Percentiles rank a stretch among this genome's conserved stretches.
These are phyloP conservation scores for Dasysyrphus tricinctus DNA, from an alignment of 2,888 invertebrate genomes.

Conservation along the genomic window DNA sequence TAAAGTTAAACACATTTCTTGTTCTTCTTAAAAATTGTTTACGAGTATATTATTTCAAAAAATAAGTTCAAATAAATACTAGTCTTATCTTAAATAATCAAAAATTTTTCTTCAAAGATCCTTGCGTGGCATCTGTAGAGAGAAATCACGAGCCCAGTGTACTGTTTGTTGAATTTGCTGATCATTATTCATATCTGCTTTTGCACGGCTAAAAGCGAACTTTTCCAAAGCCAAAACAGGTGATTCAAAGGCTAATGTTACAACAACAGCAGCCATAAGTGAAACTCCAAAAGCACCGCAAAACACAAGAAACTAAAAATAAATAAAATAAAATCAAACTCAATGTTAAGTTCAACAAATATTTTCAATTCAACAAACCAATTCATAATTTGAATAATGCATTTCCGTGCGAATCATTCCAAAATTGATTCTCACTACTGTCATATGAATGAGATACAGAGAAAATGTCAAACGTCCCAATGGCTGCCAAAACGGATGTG, in stretches of 20 bases:
- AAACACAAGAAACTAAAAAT: constrained; percentile 51
- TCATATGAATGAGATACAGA: constrained; percentile 72
- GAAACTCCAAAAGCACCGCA: constrained; percentile 64
- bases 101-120: not conserved
- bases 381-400: constrained; percentile 57
- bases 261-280: constrained; percentile 77
- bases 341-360: not conserved
- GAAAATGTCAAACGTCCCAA: constrained; percentile 70
- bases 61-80: not conserved
- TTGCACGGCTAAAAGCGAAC: constrained; percentile 50
- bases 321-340: not conserved
- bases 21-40: not conserved
- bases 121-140: not conserved
- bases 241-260: constrained; percentile 81
- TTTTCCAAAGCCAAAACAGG: constrained; percentile 81
- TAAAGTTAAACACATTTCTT: too few relatives aligned
- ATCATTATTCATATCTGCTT: not conserved
- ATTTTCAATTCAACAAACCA: constrained; percentile 44
- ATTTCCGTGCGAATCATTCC: constrained; percentile 30
- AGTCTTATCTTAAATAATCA: too few relatives aligned
- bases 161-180: not conserved
- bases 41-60: not conserved
- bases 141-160: not conserved
- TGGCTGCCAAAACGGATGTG: constrained; percentile 73
- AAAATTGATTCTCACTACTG: constrained; percentile 29